Conservation (phyloP, 2,113 vertebrate species). For the Brevimyrus niger region DNA sequence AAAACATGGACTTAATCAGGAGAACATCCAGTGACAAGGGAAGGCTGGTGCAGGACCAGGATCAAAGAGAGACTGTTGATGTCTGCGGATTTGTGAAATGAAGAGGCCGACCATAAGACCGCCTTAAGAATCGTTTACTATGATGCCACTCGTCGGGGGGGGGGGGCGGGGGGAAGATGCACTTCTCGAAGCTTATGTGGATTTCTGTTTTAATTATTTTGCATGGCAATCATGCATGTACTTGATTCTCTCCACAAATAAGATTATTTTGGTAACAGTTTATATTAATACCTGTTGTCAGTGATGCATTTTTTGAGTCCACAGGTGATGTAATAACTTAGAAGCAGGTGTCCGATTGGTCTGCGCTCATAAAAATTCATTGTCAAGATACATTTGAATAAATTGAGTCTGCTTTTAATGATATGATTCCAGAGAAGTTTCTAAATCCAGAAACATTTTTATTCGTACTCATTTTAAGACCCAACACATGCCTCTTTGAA, state of each 20-base stretch:
- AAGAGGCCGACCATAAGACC: not conserved
- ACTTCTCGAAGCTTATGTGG: constrained; percentile 9
- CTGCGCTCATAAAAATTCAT: not conserved
- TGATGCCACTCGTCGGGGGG: not conserved
- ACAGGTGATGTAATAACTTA: not conserved
- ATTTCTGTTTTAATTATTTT: constrained; percentile 13
- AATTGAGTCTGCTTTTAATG: constrained; percentile 10
- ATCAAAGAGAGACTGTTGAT: not conserved
- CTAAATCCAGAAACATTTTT: not conserved
- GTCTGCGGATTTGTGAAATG: not conserved
- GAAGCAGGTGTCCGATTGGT: not conserved
- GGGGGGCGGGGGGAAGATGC: not conserved
- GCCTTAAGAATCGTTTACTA: not conserved
- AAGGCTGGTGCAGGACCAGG: not conserved
- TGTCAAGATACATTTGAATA: constrained; percentile 12
- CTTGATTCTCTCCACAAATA: constrained; percentile 21
- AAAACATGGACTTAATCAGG: constrained; percentile 18
- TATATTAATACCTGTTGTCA: constrained; percentile 17
- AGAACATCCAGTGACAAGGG: not conserved
- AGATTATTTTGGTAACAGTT: constrained; percentile 26
- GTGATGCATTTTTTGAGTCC: constrained; percentile 12
- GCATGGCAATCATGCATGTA: constrained; percentile 26
- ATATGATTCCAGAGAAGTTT: not conserved
- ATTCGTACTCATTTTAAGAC: not conserved
- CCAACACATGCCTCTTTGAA: not conserved